Evolutionary conservation across 2,797 vertebrate genomes (phyloP), one percentile per base, ranked within the genome.

Genomic region (Poliocrania exsul): DNA sequence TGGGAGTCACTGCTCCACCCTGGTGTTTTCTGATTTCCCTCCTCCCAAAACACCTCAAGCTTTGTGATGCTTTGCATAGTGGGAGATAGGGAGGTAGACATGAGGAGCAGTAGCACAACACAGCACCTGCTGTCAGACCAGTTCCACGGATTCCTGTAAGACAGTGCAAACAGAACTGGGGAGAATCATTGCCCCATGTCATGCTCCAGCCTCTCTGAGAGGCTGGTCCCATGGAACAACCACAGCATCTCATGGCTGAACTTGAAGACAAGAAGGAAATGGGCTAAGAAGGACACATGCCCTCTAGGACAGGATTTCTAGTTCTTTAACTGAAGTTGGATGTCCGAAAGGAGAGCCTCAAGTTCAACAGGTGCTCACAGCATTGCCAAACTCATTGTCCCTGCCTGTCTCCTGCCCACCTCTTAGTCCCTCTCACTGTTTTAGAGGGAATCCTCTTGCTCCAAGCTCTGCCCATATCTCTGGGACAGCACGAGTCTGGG

Each of bases 141-240:
- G 35, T 11, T 17, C 1, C 1, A 4, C 8, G 65, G n/a, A 14
- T 53, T 49, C 25, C 56, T 44, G 11, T 8, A 7, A 53, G 57
- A 13, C 16, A 21, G 33, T 4, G 2, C 16, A 0, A 2, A n/a
- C 5, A n/a, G 44, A 50, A 25, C 37, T 4, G 12, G 20, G 8
- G 19, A 56, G 42, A 51, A 7, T 21, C 33, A 16, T 29, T 51
- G n/a, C 14, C 16, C 6, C 4, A 0, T 6, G 11, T 3, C 19
- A 4, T 6, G 40, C 33, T 19, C 26, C 38, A 53, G 44, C 12
- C 31, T 2, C 0, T 10, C 46, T 11, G 16, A 2, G 24, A 33
- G 53, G 8, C 44, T 6, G 25, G 37, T 47, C 38, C 47, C 8
- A 25, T 37, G 42, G 42, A 60, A 42, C 31, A 62, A 12, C 38